Base-by-base conservation (phyloP, 2,888 invertebrate genomes). In the Phragmatobia fuliginosa region DNA sequence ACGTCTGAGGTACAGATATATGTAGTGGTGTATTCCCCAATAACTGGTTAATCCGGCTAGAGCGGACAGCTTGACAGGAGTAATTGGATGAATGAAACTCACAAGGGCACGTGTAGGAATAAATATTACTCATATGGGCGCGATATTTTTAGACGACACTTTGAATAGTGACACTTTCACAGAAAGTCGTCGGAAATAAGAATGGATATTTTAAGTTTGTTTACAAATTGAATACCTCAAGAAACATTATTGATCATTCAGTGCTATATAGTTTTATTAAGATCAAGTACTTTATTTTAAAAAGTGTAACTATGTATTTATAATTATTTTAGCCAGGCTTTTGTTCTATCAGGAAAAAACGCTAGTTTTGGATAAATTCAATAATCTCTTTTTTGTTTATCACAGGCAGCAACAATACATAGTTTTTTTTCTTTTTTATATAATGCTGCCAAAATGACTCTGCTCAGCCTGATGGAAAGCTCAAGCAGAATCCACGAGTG, bases 51-150 rank as follows among this genome's bases (percentile, higher is more conserved):
- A 77, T 78, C 72, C 71, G 28, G 67, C 73, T 70, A 73, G 76
- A 74, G 52, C 73, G 71, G 66, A 74, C 77, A 81, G 75, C 74
- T 79, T 73, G 78, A 79, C 77, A 77, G 72, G 62, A 67, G 77
- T 85, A 85, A 87, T 86, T 83, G 85, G 76, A 83, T 81, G 80
- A 86, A 85, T 49, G n/a, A 76, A 70, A 74, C 68, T 74, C 66
- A 61, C 84, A 85, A 85, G 87, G 88, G 83, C 83, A 80, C 52
- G 31, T 66, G 49, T 58, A 67, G 65, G 66, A 70, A 71, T 70
- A 70, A 70, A 65, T 49, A 58, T 62, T 28, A 49, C 28, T 21
- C 18, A 33, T 49, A 67, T 33, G 18, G 33, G 10, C 21, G 5
- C 21, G 33, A 64, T 64, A 52, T 36, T 52, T 45, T 56, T 25